Conservation (phyloP, 2,888 invertebrate genomes). For the Cephus nigrinus region DNA sequence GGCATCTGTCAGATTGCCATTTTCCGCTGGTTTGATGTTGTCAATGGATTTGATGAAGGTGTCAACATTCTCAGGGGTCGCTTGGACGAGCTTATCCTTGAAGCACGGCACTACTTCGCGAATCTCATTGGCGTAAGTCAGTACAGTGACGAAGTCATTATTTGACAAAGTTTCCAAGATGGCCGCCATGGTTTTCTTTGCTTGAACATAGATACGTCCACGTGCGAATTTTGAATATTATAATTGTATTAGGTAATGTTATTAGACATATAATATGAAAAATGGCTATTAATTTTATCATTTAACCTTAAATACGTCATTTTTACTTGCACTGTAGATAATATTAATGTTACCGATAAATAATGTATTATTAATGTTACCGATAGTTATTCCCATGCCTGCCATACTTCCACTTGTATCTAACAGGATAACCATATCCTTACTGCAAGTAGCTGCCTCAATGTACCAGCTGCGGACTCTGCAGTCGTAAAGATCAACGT, state of each 20-base stretch:
- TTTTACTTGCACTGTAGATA: background rate
- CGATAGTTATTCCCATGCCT: conserved; percentile 77
- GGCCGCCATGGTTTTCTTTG: conserved; percentile 86
- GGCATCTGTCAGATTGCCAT: conserved; percentile 87
- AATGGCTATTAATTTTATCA: no score
- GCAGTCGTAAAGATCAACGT: conserved; percentile 89
- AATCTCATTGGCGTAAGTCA: conserved; percentile 81
- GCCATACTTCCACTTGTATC: conserved; percentile 98
- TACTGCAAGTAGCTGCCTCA: conserved; percentile 97
- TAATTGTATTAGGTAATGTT: conserved; percentile 64
- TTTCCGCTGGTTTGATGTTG: conserved; percentile 77
- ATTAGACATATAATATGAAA: background rate
- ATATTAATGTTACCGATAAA: conserved; percentile 62
- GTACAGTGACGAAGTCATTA: conserved; percentile 96
- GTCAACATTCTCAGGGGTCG: conserved; percentile 85
- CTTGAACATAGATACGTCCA: conserved; percentile 53
- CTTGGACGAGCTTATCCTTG: conserved; percentile 84
- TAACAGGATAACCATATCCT: conserved; percentile 94
- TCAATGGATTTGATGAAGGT: conserved; percentile 79
- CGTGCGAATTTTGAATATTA: conserved; percentile 70
- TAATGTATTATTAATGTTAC: conserved; percentile 31
- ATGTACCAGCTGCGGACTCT: conserved; percentile 95
- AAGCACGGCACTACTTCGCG: conserved; percentile 87
- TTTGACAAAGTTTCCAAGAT: conserved; percentile 96
- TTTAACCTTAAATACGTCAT: no score